Conservation (phyloP, 2,797 vertebrate species). For the Pantherophis alleghaniensis region DNA sequence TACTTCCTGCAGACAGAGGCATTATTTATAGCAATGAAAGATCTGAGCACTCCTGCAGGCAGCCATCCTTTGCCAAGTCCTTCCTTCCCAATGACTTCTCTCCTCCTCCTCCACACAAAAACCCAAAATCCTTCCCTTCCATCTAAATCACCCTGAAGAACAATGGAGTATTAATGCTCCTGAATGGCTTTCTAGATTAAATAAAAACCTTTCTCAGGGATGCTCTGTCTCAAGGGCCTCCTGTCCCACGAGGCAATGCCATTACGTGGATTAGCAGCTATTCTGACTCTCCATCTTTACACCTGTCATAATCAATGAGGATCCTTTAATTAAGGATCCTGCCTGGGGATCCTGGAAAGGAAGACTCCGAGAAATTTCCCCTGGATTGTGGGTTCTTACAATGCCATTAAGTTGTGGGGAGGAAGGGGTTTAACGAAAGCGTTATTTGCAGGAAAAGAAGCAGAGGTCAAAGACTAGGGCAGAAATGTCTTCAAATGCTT, state of each 20-base stretch:
- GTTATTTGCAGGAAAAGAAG: slow-evolving; percentile 11
- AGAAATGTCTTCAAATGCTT: slow-evolving; percentile 5
- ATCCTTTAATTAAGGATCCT: slow-evolving; percentile 20
- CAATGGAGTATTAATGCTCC: slow-evolving; percentile 29
- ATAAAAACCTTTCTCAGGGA: not conserved
- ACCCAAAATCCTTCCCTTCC: not conserved
- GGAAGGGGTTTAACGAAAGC: not conserved
- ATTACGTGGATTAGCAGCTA: slow-evolving; percentile 51
- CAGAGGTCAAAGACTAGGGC: not conserved
- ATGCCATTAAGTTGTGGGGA: slow-evolving; percentile 30
- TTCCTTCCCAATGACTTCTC: slow-evolving; percentile 22
- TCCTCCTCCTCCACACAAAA: slow-evolving; percentile 13
- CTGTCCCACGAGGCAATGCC: slow-evolving; percentile 36
- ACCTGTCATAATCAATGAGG: slow-evolving; percentile 32
- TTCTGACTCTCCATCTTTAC: slow-evolving; percentile 57
- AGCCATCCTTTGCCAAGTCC: not conserved
- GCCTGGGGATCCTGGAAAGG: slow-evolving; percentile 25
- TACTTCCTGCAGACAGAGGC: not conserved
- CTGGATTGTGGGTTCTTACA: slow-evolving; percentile 38
- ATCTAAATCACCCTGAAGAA: slow-evolving; percentile 23
- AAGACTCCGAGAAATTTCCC: slow-evolving; percentile 33
- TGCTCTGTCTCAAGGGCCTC: slow-evolving; percentile 20
- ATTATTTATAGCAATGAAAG: not conserved
- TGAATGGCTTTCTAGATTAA: slow-evolving; percentile 43
- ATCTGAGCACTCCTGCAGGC: not conserved